These are phyloP conservation scores for Adelges cooleyi DNA, from an alignment of 1,140 invertebrate species.

Conservation along the genomic window DNA sequence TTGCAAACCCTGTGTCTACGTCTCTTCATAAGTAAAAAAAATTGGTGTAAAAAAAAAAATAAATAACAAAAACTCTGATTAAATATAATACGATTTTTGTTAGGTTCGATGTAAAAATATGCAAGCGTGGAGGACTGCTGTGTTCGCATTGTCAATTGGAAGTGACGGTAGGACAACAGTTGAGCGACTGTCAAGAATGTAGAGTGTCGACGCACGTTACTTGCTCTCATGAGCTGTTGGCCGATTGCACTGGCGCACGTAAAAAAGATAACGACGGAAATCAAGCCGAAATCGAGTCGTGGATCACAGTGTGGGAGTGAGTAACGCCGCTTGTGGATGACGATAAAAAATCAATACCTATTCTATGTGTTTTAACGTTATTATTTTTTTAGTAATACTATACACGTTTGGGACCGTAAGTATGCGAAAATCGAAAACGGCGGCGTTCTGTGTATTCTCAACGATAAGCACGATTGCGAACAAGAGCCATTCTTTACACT, in stretches of 20 bases:
- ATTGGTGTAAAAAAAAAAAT: no score
- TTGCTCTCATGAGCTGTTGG: slow-evolving; percentile 2
- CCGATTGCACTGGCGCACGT: background rate
- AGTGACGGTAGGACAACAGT: background rate
- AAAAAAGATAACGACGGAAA: background rate
- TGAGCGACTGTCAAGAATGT: slow-evolving; percentile 19
- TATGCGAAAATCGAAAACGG: slow-evolving; percentile 9
- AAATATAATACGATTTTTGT: background rate
- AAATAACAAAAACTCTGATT: background rate
- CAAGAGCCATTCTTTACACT: background rate
- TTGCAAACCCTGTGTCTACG: no score
- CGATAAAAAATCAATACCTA: background rate
- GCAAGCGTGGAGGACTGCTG: slow-evolving; percentile 3
- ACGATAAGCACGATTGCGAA: background rate
- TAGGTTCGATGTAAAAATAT: slow-evolving; percentile 18
- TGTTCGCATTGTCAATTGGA: slow-evolving; percentile 12
- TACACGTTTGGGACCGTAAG: slow-evolving; percentile 19
- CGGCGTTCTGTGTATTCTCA: background rate
- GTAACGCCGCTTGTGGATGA: background rate
- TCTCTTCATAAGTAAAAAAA: no score
- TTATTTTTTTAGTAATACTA: slow-evolving; percentile 10
- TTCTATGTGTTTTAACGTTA: no score
- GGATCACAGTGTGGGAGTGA: slow-evolving; percentile 22
- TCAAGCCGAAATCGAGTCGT: slow-evolving; percentile 1
- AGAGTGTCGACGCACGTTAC: slow-evolving; percentile 14